phyloP scores from a whole-genome alignment of 2,797 vertebrate genomes.

The Setipinna tenuifilis region DNA sequence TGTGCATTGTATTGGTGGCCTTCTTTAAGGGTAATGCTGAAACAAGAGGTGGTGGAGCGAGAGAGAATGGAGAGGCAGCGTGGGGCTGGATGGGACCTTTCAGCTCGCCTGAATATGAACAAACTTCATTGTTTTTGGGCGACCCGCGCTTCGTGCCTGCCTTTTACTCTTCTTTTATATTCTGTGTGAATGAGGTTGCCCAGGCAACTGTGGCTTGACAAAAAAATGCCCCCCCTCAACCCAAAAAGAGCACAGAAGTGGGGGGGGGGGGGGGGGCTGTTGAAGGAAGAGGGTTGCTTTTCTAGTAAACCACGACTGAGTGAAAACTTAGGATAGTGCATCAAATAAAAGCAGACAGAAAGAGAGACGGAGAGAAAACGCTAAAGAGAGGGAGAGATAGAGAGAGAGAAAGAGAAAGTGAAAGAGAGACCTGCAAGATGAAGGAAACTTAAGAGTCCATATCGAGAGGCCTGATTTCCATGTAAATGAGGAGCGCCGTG shows the following conservation, averaged over 20 bases:
- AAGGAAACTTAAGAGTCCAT: constrained; percentile 72
- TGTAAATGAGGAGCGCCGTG: constrained; percentile 70
- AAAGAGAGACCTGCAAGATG: constrained; percentile 61
- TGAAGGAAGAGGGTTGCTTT: constrained; percentile 40
- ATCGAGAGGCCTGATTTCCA: constrained; percentile 75
- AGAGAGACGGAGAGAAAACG: background rate
- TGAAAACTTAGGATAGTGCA: constrained; percentile 22
- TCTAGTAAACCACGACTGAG: constrained; percentile 51
- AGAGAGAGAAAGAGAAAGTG: constrained; percentile 34
- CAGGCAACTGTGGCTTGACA: constrained; percentile 66
- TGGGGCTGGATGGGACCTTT: constrained; percentile 60
- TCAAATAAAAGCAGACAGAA: constrained; percentile 19
- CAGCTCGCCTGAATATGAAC: constrained; percentile 74
- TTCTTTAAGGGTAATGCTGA: constrained; percentile 39
- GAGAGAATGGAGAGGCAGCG: constrained; percentile 52
- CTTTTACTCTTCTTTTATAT: constrained; percentile 72
- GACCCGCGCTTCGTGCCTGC: constrained; percentile 67
- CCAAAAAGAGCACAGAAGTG: background rate
- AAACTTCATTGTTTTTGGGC: constrained; percentile 74
- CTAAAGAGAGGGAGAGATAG: constrained; percentile 33
- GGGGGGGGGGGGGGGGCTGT: constrained; percentile 30
- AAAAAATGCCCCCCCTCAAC: constrained; percentile 67
- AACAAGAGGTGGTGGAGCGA: constrained; percentile 49
- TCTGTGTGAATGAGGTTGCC: constrained; percentile 77
- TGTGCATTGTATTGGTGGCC: constrained; percentile 49